phyloP scores from a whole-genome alignment of 2,797 vertebrate genomes.

The Rhincodon typus region DNA sequence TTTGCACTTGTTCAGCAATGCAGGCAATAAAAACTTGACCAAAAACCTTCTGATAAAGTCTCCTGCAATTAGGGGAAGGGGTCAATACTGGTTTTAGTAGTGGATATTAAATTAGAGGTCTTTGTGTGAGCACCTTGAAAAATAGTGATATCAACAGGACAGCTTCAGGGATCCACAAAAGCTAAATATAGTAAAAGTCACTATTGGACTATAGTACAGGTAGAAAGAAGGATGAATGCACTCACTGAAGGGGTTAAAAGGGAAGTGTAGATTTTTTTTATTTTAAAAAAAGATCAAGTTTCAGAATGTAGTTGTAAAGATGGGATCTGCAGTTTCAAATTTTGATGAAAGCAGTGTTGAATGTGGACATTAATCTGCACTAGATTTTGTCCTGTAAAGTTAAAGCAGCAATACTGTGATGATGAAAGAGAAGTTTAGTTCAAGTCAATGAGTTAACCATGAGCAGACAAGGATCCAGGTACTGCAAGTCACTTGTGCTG shows the following conservation, averaged over 20 bases:
- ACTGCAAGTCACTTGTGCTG: not conserved
- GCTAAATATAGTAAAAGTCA: not conserved
- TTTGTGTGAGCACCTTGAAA: too few species aligned
- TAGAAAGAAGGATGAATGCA: too few species aligned
- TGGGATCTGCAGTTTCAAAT: not conserved
- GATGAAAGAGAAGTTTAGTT: not conserved
- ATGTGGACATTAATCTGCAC: not conserved
- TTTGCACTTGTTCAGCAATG: too few species aligned
- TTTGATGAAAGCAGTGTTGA: not conserved
- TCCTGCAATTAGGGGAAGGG: too few species aligned
- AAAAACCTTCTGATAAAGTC: not conserved
- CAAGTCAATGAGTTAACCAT: not conserved
- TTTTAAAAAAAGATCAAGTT: not conserved
- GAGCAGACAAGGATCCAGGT: not conserved
- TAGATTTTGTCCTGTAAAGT: not conserved
- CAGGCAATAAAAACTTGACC: too few species aligned
- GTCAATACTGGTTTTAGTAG: too few species aligned
- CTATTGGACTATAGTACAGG: not conserved
- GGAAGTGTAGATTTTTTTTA: not conserved
- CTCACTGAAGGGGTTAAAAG: too few species aligned
- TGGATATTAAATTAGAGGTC: too few species aligned
- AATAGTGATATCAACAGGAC: too few species aligned
- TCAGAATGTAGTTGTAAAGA: not conserved
- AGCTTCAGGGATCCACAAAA: not conserved
- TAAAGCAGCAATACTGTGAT: not conserved